These are phyloP conservation scores for Larimichthys polyactis DNA, from an alignment of 2,113 vertebrate genomes.

Conservation along the genomic window DNA sequence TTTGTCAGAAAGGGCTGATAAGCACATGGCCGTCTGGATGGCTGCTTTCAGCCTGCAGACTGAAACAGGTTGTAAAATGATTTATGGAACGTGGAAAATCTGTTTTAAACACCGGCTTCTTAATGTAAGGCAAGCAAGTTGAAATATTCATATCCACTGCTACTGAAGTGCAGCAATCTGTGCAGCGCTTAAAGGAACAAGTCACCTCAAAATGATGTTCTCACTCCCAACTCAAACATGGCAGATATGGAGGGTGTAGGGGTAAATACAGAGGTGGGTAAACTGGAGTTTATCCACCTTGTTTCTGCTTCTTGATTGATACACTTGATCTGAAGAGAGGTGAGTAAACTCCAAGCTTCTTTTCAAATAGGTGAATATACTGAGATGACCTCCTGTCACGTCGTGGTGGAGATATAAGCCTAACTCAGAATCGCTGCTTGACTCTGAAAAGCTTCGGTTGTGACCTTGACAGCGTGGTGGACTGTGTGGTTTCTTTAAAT, in stretches of 20 bases:
- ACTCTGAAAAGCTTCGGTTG: not conserved
- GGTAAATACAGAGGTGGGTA: no score
- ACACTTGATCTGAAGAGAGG: no score
- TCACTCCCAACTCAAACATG: no score
- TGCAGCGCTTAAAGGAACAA: not conserved
- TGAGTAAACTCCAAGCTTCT: no score
- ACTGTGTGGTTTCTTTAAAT: not conserved
- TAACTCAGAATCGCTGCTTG: no score
- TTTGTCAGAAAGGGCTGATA: slow-evolving; percentile 18
- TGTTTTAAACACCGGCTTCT: not conserved
- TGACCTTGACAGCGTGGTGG: not conserved
- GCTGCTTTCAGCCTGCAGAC: slow-evolving; percentile 1
- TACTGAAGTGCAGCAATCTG: not conserved
- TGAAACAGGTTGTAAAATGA: not conserved
- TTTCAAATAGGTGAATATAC: no score
- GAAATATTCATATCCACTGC: not conserved
- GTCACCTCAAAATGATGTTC: no score
- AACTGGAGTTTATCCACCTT: no score
- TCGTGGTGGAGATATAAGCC: no score
- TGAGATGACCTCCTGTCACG: no score
- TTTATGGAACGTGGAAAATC: slow-evolving; percentile 19
- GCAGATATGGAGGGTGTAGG: no score
- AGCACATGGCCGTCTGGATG: not conserved
- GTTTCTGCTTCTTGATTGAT: no score
- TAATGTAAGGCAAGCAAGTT: not conserved